Conservation (phyloP, 2,888 invertebrate genomes). For the Drepana falcataria region DNA sequence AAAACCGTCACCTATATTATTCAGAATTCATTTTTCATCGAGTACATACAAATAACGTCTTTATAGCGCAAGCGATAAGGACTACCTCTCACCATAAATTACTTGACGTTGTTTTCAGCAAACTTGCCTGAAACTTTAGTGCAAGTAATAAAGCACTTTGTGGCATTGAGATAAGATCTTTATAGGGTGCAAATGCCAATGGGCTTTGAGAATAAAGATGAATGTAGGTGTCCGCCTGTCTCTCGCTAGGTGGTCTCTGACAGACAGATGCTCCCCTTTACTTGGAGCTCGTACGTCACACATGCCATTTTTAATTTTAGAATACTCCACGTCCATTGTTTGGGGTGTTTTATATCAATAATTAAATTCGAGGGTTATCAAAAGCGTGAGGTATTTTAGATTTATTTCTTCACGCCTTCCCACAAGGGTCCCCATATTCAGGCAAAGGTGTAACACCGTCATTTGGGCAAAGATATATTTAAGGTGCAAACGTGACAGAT, state of each 20-base stretch:
- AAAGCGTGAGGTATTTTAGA: too few species aligned
- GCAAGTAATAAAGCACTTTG: not conserved
- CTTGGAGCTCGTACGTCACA: slow-evolving; percentile 34
- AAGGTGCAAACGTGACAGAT: too few species aligned
- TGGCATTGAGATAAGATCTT: not conserved
- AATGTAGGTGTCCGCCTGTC: slow-evolving; percentile 57
- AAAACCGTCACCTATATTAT: slow-evolving; percentile 47
- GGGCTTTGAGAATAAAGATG: slow-evolving; percentile 58
- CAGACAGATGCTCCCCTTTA: slow-evolving; percentile 64
- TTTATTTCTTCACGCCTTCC: too few species aligned
- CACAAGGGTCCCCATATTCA: too few species aligned
- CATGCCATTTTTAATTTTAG: slow-evolving; percentile 60
- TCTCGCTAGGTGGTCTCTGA: slow-evolving; percentile 68
- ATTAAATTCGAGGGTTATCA: not conserved
- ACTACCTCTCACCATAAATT: slow-evolving; percentile 48
- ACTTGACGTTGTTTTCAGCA: slow-evolving; percentile 37
- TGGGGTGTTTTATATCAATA: slow-evolving; percentile 2
- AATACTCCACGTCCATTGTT: slow-evolving; percentile 6
- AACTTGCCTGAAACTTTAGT: slow-evolving; percentile 5
- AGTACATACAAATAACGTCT: slow-evolving; percentile 40
- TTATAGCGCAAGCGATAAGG: slow-evolving; percentile 41
- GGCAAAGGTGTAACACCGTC: too few species aligned
- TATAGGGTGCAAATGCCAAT: not conserved
- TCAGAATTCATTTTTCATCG: slow-evolving; percentile 46
- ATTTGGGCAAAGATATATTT: too few species aligned